Percentiles rank a stretch among this genome's conserved stretches.
These are phyloP conservation scores for Opisthocomus hoazin DNA, from an alignment of 2,113 vertebrate genomes.

Conservation along the genomic window DNA sequence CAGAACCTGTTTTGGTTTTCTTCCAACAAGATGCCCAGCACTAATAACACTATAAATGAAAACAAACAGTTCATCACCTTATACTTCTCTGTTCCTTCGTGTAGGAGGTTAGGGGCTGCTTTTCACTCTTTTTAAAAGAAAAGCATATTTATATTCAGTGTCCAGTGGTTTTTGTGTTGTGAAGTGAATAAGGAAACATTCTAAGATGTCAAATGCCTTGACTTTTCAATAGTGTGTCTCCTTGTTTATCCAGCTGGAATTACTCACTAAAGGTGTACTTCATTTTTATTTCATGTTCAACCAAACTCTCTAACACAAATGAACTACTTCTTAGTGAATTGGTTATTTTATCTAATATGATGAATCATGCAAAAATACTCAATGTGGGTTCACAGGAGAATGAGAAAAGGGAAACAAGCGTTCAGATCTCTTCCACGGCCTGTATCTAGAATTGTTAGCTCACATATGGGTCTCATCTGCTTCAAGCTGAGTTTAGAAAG, in stretches of 20 bases:
- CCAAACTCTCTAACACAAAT: background rate
- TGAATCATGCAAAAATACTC: background rate
- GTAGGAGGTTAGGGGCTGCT: background rate
- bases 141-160: background rate
- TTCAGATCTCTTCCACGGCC: background rate
- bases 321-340: background rate
- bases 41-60: background rate
- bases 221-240: background rate
- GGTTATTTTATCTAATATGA: background rate
- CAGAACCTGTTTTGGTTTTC: background rate
- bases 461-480: background rate
- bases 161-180: background rate
- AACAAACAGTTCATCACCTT: background rate
- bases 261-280: background rate
- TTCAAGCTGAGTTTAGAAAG: background rate
- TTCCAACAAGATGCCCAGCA: background rate
- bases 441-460: background rate
- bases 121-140: background rate
- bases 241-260: background rate
- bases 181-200: background rate
- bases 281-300: background rate
- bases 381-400: background rate
- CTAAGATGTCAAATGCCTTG: background rate
- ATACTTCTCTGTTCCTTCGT: background rate
- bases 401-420: background rate